A percentile compares a stretch with the other conserved stretches of the same genome.
phyloP scores from a whole-genome alignment of 2,113 vertebrate genomes.

The Megatriorchis doriae region DNA sequence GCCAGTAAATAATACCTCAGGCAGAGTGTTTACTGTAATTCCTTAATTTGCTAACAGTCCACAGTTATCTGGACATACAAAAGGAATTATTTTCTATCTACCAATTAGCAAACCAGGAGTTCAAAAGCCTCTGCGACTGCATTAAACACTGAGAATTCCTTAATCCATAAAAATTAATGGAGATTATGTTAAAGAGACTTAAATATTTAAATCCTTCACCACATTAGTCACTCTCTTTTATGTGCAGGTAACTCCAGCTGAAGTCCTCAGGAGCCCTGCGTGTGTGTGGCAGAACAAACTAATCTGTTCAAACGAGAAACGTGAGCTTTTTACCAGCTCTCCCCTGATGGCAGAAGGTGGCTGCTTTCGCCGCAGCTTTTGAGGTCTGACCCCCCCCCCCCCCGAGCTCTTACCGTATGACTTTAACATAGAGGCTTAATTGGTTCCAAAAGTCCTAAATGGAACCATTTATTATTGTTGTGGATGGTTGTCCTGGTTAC shows the following conservation, averaged over 20 bases:
- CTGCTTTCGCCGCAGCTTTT: not conserved
- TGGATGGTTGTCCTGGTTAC: conserved; percentile 13
- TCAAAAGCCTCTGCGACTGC: not conserved
- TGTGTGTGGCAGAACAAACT: not conserved
- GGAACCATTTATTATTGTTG: conserved; percentile 48
- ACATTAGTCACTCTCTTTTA: conserved; percentile 4
- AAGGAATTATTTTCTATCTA: conserved; percentile 29
- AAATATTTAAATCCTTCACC: conserved; percentile 38
- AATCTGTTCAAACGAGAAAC: conserved; percentile 3
- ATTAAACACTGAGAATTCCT: conserved; percentile 32
- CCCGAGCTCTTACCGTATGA: not conserved
- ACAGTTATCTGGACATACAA: conserved; percentile 16
- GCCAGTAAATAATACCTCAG: not conserved
- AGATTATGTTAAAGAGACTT: conserved; percentile 50
- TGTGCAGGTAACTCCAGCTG: conserved; percentile 3
- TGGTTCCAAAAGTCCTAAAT: conserved; percentile 10
- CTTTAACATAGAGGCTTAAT: not conserved
- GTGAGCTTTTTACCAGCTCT: not conserved
- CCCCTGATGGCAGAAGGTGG: not conserved
- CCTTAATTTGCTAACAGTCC: not conserved
- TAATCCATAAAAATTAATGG: conserved; percentile 52
- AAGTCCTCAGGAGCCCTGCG: not conserved
- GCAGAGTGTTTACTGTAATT: conserved; percentile 7
- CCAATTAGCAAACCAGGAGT: conserved; percentile 32
- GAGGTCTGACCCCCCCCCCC: not conserved